Base-by-base conservation (phyloP, 2,888 invertebrate species). In the Orthonychiurus folsomi region DNA sequence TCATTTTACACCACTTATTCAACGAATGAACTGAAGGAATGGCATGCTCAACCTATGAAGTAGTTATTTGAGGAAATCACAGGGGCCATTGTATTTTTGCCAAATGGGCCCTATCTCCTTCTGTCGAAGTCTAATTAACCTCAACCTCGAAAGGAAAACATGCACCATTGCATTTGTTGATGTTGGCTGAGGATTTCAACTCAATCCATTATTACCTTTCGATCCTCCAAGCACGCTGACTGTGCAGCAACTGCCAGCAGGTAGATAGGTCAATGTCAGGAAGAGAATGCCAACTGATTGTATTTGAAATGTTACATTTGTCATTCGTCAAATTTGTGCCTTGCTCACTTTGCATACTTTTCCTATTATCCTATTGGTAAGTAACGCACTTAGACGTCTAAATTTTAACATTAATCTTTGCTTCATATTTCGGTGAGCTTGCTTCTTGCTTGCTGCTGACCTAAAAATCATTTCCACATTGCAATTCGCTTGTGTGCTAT, bases 291-390 rank as follows among this genome's bases (percentile, higher is more conserved):
- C 37, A 37, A 15, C n/a, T n/a, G n/a, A n/a, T 37, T 9, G 5
- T 37, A 9, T 37, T 37, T 37, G 37, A 37, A 15, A 5, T 37
- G 37, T 15, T 37, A 37, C 37, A 37, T 5, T 37, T 37, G 37
- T 37, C 37, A 37, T 37, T 37, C 37, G 37, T 37, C 37, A 37
- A 37, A 37, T 37, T 37, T 37, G 37, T 37, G 37, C 15, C 37
- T 37, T 37, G 37, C 37, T 37, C 37, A n/a, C n/a, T n/a, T n/a
- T n/a, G n/a, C n/a, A n/a, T n/a, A n/a, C n/a, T n/a, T n/a, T n/a
- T 60, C 60, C 48, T 23, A 27, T 60, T 5, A 24, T n/a, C 50
- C 18, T 53, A 58, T 27, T 47, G 23, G 59, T 25, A 52, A 23
- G 50, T 60, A n/a, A 21, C 60, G 15, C 5, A 20, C 5, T 15